phyloP scores from a whole-genome alignment of 1,140 invertebrate genomes.

The Hydropsyche tenuis region DNA sequence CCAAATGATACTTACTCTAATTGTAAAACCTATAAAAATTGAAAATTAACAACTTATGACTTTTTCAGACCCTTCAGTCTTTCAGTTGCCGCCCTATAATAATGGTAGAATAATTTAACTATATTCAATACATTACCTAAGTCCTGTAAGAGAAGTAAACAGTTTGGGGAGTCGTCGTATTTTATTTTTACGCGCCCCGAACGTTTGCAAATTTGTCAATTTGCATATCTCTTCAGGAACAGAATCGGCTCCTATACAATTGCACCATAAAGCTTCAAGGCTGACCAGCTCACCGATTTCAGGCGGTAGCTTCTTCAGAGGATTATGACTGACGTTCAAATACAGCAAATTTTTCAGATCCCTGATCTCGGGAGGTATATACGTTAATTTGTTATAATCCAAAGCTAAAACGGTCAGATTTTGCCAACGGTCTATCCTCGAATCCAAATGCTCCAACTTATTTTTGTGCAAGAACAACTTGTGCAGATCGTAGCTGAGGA shows the following conservation, averaged over 20 bases:
- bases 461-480: conserved; percentile 29
- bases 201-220: conserved; percentile 67
- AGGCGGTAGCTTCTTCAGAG: conserved; percentile 66
- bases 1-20: too few species aligned
- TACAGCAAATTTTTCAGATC: conserved; percentile 66
- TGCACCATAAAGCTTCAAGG: conserved; percentile 72
- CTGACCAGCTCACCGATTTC: conserved; percentile 67
- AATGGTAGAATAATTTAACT: too few species aligned
- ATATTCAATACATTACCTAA: conserved; percentile 55
- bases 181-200: conserved; percentile 61
- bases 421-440: neutral
- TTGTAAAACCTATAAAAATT: too few species aligned
- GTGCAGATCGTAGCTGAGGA: neutral
- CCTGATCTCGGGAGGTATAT: conserved; percentile 60
- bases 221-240: conserved; percentile 70
- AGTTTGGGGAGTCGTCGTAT: conserved; percentile 54
- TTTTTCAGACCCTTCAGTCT: too few species aligned
- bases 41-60: too few species aligned
- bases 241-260: conserved; percentile 59
- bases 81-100: too few species aligned
- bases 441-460: neutral
- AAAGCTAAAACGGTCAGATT: conserved; percentile 51
- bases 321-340: conserved; percentile 78
- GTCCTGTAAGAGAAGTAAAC: conserved; percentile 53
- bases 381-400: conserved; percentile 67